Evolutionary conservation across 2,797 vertebrate species (phyloP).

Genomic region (Semotilus atromaculatus): DNA sequence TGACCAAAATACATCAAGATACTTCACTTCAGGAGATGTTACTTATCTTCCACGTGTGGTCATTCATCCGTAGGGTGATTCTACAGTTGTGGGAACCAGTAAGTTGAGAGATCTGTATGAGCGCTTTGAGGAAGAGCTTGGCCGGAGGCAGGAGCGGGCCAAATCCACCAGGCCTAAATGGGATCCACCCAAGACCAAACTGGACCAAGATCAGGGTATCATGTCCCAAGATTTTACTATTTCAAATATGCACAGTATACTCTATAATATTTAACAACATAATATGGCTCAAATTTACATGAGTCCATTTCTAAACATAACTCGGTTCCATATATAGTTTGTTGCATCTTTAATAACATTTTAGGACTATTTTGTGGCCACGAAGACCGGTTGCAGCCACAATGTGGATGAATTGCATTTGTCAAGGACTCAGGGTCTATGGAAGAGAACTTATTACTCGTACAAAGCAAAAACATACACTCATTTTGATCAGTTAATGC

Average conservation of each 20-base stretch:
- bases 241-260: neutral
- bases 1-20: neutral
- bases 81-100: constrained; percentile 96
- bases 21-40: neutral
- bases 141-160: constrained; percentile 86
- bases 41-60: neutral
- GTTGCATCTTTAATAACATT: too few species aligned
- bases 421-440: too few species aligned
- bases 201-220: constrained; percentile 92
- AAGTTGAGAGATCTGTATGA: constrained; percentile 89
- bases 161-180: constrained; percentile 88
- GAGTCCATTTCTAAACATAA: neutral
- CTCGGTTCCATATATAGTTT: neutral
- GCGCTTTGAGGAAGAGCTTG: constrained; percentile 92
- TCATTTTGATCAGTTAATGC: too few species aligned
- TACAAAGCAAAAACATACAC: too few species aligned
- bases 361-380: too few species aligned
- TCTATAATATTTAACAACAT: neutral
- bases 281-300: neutral
- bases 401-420: too few species aligned
- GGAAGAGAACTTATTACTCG: too few species aligned
- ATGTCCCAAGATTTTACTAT: neutral
- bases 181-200: constrained; percentile 95
- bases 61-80: constrained; percentile 85
- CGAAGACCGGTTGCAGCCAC: too few species aligned